Conservation (phyloP, 2,797 vertebrate genomes). For the Acanthopagrus latus region DNA sequence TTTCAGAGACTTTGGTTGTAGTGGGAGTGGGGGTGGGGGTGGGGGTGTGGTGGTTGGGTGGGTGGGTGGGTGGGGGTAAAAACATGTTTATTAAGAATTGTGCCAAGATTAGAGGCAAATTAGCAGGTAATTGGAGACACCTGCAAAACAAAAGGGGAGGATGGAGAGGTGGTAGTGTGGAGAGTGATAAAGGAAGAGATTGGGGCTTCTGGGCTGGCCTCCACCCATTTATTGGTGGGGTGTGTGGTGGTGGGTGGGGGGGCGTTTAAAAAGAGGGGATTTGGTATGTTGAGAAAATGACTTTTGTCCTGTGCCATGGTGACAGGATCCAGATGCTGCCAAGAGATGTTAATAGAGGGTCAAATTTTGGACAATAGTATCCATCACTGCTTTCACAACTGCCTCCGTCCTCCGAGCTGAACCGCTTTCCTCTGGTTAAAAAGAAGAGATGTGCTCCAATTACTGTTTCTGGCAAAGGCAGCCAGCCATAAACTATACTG, state of each 20-base stretch:
- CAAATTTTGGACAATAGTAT: slow-evolving; percentile 93
- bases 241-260: slow-evolving; percentile 48
- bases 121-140: slow-evolving; percentile 91
- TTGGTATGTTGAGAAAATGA: slow-evolving; percentile 88
- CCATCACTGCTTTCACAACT: slow-evolving; percentile 92
- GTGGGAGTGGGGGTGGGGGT: background rate
- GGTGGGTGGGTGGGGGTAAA: slow-evolving; percentile 14
- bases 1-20: slow-evolving; percentile 47
- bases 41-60: too few species aligned
- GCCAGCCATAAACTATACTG: slow-evolving; percentile 77
- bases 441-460: slow-evolving; percentile 91
- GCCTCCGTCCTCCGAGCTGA: slow-evolving; percentile 88
- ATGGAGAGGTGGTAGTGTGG: slow-evolving; percentile 84
- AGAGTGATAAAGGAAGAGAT: slow-evolving; percentile 78
- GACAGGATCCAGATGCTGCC: slow-evolving; percentile 94
- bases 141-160: slow-evolving; percentile 87
- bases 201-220: slow-evolving; percentile 83
- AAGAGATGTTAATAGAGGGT: slow-evolving; percentile 96
- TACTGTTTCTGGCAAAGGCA: slow-evolving; percentile 89
- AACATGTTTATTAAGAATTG: slow-evolving; percentile 74
- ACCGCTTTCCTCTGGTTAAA: slow-evolving; percentile 86
- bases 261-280: slow-evolving; percentile 82
- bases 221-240: slow-evolving; percentile 83
- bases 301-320: slow-evolving; percentile 88
- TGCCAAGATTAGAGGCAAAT: slow-evolving; percentile 82